Conservation (phyloP, 2,113 vertebrate genomes). For the Petrocephalus zakoni region DNA sequence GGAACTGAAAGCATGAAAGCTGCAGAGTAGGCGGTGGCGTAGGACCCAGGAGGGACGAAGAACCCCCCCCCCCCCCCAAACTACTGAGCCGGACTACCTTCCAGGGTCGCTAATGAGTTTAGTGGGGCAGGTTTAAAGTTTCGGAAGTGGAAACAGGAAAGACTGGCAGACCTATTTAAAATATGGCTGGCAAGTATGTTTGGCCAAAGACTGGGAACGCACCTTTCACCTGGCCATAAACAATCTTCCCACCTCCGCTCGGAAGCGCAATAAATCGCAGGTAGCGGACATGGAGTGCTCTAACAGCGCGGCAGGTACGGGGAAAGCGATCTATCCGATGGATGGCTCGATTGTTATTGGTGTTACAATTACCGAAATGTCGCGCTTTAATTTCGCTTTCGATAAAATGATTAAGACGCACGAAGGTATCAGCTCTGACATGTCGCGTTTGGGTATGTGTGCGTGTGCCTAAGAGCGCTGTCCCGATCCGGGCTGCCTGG, state of each 20-base stretch:
- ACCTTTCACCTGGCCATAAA: background rate
- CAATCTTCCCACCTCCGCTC: background rate
- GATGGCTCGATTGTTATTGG: background rate
- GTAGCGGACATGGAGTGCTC: background rate
- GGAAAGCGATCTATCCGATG: too few relatives aligned
- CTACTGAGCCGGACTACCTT: background rate
- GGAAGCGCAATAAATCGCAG: background rate
- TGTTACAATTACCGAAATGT: background rate
- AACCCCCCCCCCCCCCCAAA: background rate
- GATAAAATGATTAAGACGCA: background rate
- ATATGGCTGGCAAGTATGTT: background rate
- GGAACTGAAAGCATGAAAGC: background rate
- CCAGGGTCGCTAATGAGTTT: background rate
- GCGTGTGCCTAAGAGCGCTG: background rate
- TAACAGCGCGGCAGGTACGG: background rate
- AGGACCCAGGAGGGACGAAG: background rate
- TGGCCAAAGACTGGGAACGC: background rate
- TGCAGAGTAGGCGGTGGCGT: background rate
- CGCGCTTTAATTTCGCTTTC: background rate
- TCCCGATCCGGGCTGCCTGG: background rate
- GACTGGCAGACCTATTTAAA: background rate
- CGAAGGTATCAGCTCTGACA: background rate
- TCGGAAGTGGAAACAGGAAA: slow-evolving; percentile 1
- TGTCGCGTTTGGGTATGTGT: background rate
- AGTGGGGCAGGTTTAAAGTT: slow-evolving; percentile 7